Evolutionary conservation across 2,797 vertebrate genomes (phyloP).

Genomic region (Neosalanx taihuensis): DNA sequence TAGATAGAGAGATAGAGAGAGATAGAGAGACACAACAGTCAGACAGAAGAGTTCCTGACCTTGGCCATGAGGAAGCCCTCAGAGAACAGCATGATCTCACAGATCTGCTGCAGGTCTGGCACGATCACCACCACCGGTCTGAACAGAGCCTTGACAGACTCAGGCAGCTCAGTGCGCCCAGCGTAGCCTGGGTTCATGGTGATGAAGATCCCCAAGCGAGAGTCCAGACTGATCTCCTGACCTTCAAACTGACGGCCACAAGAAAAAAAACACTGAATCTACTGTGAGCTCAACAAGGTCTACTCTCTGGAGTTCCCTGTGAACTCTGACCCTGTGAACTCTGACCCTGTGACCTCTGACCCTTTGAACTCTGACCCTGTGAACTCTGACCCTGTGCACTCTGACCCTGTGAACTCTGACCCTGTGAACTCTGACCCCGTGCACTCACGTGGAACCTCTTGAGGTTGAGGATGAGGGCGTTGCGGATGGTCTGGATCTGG

Average conservation of each 20-base stretch:
- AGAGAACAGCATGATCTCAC: slow-evolving; percentile 98
- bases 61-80: slow-evolving; percentile 94
- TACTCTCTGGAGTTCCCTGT: not conserved
- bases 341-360: slow-evolving; percentile 19
- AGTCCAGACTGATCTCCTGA: slow-evolving; percentile 87
- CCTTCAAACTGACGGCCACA: slow-evolving; percentile 85
- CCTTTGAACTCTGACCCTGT: slow-evolving; percentile 46
- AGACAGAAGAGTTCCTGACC: slow-evolving; percentile 61
- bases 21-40: not conserved
- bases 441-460: slow-evolving; percentile 84
- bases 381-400: slow-evolving; percentile 19
- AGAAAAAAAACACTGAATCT: not conserved
- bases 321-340: slow-evolving; percentile 32
- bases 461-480: slow-evolving; percentile 85
- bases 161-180: slow-evolving; percentile 92
- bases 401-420: slow-evolving; percentile 19
- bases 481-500: slow-evolving; percentile 94
- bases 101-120: slow-evolving; percentile 96
- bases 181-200: slow-evolving; percentile 99
- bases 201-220: slow-evolving; percentile 94
- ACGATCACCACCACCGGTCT: slow-evolving; percentile 96
- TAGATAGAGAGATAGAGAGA: too few relatives aligned
- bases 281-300: too few relatives aligned
- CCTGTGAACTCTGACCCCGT: slow-evolving; percentile 22
- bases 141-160: slow-evolving; percentile 96